Conservation (phyloP, 1,140 invertebrate species). For the Camponotus vicinus region DNA sequence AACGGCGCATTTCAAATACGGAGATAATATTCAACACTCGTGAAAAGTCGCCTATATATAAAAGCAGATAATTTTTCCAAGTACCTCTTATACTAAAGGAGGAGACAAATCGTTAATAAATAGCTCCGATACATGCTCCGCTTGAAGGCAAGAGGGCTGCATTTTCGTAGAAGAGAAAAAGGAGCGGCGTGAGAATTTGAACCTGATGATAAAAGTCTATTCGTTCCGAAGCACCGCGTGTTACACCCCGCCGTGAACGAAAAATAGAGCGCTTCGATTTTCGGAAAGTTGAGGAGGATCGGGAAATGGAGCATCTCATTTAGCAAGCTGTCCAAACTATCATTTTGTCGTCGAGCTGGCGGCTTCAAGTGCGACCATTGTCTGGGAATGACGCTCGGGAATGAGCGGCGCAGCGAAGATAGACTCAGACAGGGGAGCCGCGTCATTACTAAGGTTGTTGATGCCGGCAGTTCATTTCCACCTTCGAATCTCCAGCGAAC, state of each 20-base stretch:
- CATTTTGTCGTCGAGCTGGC: constrained; percentile 76
- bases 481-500: constrained; percentile 79
- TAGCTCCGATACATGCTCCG: not conserved
- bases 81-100: not conserved
- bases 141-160: not conserved
- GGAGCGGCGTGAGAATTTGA: constrained; percentile 24
- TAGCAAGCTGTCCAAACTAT: constrained; percentile 81
- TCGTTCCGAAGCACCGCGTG: constrained; percentile 59
- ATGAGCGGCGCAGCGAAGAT: constrained; percentile 76
- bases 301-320: constrained; percentile 78
- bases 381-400: constrained; percentile 79
- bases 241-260: constrained; percentile 62
- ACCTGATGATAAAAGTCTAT: constrained; percentile 41
- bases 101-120: not conserved
- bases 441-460: constrained; percentile 81
- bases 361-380: constrained; percentile 80
- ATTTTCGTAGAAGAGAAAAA: not conserved
- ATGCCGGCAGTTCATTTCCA: constrained; percentile 81
- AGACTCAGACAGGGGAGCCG: constrained; percentile 77
- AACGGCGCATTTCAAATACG: not conserved
- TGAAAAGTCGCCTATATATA: not conserved
- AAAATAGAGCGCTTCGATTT: constrained; percentile 75
- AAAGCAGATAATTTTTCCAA: constrained; percentile 5
- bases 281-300: constrained; percentile 66
- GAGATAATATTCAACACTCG: constrained; percentile 26